Base-by-base conservation (phyloP, 2,797 vertebrate genomes). In the Carapus acus region DNA sequence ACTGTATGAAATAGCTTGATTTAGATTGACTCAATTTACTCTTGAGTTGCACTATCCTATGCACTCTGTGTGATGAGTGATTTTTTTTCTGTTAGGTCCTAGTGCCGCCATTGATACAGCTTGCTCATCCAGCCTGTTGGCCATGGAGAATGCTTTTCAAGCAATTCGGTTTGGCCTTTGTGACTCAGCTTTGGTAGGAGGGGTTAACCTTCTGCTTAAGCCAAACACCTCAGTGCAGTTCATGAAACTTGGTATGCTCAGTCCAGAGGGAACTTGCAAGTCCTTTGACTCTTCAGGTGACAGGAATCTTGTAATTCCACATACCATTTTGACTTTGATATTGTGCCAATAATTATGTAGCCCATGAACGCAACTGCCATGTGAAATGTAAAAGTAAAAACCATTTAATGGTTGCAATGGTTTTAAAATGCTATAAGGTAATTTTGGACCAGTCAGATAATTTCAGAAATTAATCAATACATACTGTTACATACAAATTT, bases 141-240 rank as follows among this genome's bases (percentile, higher is more conserved):
- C 93, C 31, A 65, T 99, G 69, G 91, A 97, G 71, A 91, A 76
- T 0, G 96, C 93, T 61, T 98, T 88, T 67, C 89, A 93, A 4
- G 93, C 92, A 62, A 92, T 99, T 45, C 73, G 65, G 14, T 80
- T 84, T 0, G 94, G 94, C 14, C 77, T 69, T 1, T 97, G 94
- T 67, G 83, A 90, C 0, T 72, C 91, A 0, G 96, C 96, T 29
- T 66, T 99, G 0, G 93, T 96, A 12, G 94, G 93, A 0, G 96
- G 96, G 20, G 90, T 95, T 63, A 97, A 94, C 62, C 0, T 97
- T 43, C 65, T 98, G 42, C 87, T 98, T 23, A 99, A 98, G 72
- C 96, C 96, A 41, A 92, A 90, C 83, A 97, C 94, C 15, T 97
- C 96, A 0, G 87, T 99, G 61, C 96, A 99, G 81, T 99, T 99